Evolutionary conservation across 1,140 invertebrate genomes (phyloP).

Genomic region (Pinna nobilis): DNA sequence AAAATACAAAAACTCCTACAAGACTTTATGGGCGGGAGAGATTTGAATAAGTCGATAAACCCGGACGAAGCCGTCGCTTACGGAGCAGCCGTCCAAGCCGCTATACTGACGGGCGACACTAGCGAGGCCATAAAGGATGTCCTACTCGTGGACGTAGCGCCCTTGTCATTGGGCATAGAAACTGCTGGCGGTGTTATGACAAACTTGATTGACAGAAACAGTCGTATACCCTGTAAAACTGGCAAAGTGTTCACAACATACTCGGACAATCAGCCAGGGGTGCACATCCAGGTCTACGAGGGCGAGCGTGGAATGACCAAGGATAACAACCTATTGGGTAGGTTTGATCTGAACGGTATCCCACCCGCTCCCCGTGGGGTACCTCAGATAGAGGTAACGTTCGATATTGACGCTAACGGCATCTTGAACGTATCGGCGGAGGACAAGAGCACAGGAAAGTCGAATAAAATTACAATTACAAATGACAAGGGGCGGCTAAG

Average conservation of each 20-base stretch:
- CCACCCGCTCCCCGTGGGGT: conserved; percentile 94
- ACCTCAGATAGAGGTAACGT: conserved; percentile 80
- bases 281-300: conserved; percentile 80
- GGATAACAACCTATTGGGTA: conserved; percentile 88
- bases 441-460: conserved; percentile 85
- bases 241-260: conserved; percentile 70
- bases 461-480: conserved; percentile 84
- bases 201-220: conserved; percentile 76
- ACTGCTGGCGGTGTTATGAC: conserved; percentile 81
- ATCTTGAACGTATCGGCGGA: conserved; percentile 75
- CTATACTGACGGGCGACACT: conserved; percentile 78
- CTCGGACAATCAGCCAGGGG: conserved; percentile 53
- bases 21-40: conserved; percentile 93
- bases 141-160: conserved; percentile 68
- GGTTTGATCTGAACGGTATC: conserved; percentile 94
- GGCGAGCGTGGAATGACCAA: conserved; percentile 79
- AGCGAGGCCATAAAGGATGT: conserved; percentile 65
- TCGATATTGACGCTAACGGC: conserved; percentile 79
- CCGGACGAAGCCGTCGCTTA: conserved; percentile 94
- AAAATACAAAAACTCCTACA: conserved; percentile 96
- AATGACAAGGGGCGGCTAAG: conserved; percentile 78
- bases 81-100: conserved; percentile 97
- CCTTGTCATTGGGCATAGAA: conserved; percentile 74
- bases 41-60: conserved; percentile 89
- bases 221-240: conserved; percentile 66